phyloP scores from a whole-genome alignment of 2,888 invertebrate genomes.

The Lasioglossum figueresi region DNA sequence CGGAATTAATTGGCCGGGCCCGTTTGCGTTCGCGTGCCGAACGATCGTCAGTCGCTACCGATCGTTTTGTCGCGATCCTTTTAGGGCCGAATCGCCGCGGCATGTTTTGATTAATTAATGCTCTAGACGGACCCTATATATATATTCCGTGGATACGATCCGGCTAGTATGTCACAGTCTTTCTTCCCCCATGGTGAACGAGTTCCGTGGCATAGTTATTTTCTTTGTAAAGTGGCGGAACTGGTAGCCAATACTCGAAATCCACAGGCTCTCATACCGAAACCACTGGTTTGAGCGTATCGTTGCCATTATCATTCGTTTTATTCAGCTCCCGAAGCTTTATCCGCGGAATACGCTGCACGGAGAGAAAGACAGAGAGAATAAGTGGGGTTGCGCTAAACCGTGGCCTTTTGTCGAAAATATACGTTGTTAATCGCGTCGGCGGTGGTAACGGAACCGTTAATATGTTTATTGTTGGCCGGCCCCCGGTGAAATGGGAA shows the following conservation, averaged over 20 bases:
- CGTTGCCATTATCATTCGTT: neutral
- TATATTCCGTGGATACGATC: slow-evolving; percentile 57
- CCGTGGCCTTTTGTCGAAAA: slow-evolving; percentile 5
- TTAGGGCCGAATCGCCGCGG: slow-evolving; percentile 65
- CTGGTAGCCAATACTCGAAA: neutral
- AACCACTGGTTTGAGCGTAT: neutral
- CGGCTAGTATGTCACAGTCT: neutral
- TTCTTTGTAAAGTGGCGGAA: neutral
- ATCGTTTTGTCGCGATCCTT: slow-evolving; percentile 64
- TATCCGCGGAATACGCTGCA: neutral
- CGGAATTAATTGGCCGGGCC: slow-evolving; percentile 67
- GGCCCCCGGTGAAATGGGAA: slow-evolving; percentile 63
- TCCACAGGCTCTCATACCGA: neutral
- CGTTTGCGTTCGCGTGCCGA: slow-evolving; percentile 70
- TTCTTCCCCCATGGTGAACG: slow-evolving; percentile 32
- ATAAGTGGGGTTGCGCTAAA: neutral
- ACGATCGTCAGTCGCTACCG: slow-evolving; percentile 67
- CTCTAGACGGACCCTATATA: slow-evolving; percentile 65
- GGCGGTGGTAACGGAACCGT: slow-evolving; percentile 50
- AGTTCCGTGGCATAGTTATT: slow-evolving; percentile 3
- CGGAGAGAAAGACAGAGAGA: neutral
- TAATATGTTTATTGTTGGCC: slow-evolving; percentile 68
- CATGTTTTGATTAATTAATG: slow-evolving; percentile 78
- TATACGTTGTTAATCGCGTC: slow-evolving; percentile 16
- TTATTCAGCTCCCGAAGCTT: neutral